A percentile compares a stretch with the other conserved stretches of the same genome.
Conservation (phyloP, 2,797 vertebrate genomes). For the Trachops cirrhosus region DNA sequence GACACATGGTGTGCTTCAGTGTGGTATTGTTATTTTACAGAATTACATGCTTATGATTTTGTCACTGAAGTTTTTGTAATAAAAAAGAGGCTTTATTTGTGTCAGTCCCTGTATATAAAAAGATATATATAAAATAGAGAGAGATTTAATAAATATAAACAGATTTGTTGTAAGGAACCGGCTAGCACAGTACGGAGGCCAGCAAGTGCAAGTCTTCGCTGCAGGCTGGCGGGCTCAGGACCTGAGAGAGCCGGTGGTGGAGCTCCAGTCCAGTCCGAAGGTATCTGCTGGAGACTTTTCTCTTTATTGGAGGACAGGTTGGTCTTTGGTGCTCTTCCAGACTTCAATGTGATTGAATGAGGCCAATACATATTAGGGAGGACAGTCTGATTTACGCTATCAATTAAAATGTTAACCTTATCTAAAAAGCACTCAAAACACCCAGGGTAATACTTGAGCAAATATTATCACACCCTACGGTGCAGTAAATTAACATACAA, state of each 20-base stretch:
- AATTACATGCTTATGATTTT: no score
- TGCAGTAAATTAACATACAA: background rate
- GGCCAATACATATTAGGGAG: background rate
- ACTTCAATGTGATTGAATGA: background rate
- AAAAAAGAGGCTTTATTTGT: no score
- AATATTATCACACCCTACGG: background rate
- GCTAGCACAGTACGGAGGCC: background rate
- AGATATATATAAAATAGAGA: background rate
- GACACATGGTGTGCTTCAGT: no score
- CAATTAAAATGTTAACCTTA: background rate
- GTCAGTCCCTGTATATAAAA: no score
- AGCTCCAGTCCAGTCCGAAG: background rate
- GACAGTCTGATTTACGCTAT: background rate
- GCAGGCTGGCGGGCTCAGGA: background rate
- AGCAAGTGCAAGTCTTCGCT: background rate
- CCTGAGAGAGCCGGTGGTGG: background rate
- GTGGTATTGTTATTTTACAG: no score
- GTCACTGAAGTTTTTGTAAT: no score
- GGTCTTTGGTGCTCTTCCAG: background rate
- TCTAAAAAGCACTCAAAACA: background rate
- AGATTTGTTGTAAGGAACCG: background rate
- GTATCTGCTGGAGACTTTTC: background rate
- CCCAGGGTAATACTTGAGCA: background rate
- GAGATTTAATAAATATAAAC: background rate
- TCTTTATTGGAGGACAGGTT: background rate